Percentiles rank a stretch among this genome's conserved stretches.
Conservation (phyloP, 2,113 vertebrate species). For the Leiothrix lutea region DNA sequence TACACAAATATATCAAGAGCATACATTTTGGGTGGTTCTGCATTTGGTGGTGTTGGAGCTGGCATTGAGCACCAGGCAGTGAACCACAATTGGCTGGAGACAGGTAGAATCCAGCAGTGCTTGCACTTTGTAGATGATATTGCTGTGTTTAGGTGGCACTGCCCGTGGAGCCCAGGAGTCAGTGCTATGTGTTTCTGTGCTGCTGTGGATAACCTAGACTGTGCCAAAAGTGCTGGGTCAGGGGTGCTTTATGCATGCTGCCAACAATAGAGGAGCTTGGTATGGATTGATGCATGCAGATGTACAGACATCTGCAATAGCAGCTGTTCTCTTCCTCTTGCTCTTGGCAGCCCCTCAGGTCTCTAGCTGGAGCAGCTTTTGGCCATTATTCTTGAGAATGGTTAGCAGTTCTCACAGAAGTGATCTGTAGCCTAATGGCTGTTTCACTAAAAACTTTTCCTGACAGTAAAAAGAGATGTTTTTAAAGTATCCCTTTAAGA, state of each 20-base stretch:
- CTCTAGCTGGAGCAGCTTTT: background rate
- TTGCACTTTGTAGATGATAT: background rate
- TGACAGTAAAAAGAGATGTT: background rate
- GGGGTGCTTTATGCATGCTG: background rate
- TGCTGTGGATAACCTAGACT: background rate
- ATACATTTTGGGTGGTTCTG: background rate
- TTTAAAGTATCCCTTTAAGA: background rate
- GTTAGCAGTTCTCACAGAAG: background rate
- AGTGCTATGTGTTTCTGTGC: background rate
- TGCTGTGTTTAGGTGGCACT: background rate
- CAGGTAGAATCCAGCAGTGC: background rate
- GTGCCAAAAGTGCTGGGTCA: background rate
- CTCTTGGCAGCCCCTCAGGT: background rate
- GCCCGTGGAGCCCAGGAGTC: background rate
- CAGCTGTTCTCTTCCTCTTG: background rate
- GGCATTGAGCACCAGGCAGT: background rate
- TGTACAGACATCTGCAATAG: background rate
- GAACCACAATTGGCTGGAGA: background rate
- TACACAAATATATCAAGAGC: background rate
- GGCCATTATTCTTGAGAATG: background rate
- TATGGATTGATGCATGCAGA: background rate
- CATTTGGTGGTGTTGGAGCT: background rate
- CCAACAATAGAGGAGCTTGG: background rate
- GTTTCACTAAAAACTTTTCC: background rate
- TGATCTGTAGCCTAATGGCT: background rate